A percentile compares a stretch with the other conserved stretches of the same genome.
phyloP scores from a whole-genome alignment of 2,888 invertebrate genomes.

The Mimumesa dahlbomi region DNA sequence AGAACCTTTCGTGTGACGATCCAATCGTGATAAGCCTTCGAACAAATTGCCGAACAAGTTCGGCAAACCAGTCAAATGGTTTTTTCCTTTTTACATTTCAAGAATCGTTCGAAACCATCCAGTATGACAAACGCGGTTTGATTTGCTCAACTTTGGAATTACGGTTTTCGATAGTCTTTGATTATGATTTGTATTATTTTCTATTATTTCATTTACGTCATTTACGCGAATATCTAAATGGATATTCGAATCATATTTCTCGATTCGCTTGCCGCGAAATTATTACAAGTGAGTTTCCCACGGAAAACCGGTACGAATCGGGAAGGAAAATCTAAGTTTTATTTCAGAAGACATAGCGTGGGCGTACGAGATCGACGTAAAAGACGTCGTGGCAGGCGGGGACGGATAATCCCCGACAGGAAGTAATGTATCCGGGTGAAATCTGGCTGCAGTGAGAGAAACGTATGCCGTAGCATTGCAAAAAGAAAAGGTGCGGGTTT shows the following conservation, averaged over 20 bases:
- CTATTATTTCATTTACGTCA: neutral
- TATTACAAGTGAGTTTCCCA: conserved; percentile 2
- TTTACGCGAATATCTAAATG: neutral
- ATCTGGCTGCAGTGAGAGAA: conserved; percentile 50
- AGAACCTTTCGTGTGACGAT: conserved; percentile 18
- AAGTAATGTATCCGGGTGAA: conserved; percentile 62
- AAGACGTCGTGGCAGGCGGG: conserved; percentile 38
- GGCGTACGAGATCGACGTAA: conserved; percentile 42
- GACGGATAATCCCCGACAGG: conserved; percentile 59
- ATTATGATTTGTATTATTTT: neutral
- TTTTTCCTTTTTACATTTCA: neutral
- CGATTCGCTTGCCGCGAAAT: too few species aligned
- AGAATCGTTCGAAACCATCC: too few species aligned
- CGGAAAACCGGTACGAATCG: conserved; percentile 13
- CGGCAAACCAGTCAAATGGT: neutral
- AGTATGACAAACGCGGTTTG: too few species aligned
- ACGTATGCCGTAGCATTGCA: conserved; percentile 15
- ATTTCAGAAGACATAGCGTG: conserved; percentile 41
- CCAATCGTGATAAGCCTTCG: conserved; percentile 24
- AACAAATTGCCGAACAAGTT: conserved; percentile 39
- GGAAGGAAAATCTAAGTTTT: conserved; percentile 50
- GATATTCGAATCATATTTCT: too few species aligned
- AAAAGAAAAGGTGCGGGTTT: conserved; percentile 53
- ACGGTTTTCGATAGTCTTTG: neutral
- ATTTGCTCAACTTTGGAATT: too few species aligned